Evolutionary conservation across 2,797 vertebrate genomes (phyloP).

Genomic region (Chiroxiphia lanceolata): DNA sequence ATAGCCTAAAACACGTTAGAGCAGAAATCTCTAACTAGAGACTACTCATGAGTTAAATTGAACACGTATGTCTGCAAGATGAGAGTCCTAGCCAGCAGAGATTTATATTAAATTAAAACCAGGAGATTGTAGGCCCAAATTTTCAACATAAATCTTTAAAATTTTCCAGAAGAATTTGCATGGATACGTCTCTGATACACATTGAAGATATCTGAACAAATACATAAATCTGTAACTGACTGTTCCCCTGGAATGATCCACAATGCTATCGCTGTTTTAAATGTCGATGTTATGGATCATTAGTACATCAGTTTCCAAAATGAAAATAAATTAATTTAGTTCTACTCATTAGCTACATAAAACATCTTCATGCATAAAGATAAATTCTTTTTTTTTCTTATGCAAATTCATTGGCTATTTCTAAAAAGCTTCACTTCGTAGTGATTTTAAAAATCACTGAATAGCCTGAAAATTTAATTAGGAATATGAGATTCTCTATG

Average conservation of each 20-base stretch:
- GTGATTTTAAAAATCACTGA: background rate
- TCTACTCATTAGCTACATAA: background rate
- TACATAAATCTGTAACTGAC: background rate
- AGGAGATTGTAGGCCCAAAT: background rate
- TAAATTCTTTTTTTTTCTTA: background rate
- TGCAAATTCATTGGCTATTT: background rate
- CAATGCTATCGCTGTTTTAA: background rate
- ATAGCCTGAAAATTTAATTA: background rate
- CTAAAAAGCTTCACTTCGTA: background rate
- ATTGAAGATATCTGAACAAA: conserved; percentile 19
- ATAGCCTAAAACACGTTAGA: background rate
- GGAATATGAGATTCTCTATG: background rate
- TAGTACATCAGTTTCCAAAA: background rate
- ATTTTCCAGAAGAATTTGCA: conserved; percentile 28
- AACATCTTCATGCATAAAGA: background rate
- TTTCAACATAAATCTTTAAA: conserved; percentile 31
- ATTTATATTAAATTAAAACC: conserved; percentile 34
- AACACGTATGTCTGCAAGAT: background rate
- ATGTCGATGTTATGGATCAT: background rate
- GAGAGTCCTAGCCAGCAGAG: background rate
- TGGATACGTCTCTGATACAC: background rate
- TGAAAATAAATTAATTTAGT: background rate
- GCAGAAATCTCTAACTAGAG: background rate
- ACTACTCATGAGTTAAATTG: background rate
- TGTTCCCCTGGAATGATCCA: background rate